Base-by-base conservation (phyloP, 2,797 vertebrate genomes). In the Coreius guichenoti region DNA sequence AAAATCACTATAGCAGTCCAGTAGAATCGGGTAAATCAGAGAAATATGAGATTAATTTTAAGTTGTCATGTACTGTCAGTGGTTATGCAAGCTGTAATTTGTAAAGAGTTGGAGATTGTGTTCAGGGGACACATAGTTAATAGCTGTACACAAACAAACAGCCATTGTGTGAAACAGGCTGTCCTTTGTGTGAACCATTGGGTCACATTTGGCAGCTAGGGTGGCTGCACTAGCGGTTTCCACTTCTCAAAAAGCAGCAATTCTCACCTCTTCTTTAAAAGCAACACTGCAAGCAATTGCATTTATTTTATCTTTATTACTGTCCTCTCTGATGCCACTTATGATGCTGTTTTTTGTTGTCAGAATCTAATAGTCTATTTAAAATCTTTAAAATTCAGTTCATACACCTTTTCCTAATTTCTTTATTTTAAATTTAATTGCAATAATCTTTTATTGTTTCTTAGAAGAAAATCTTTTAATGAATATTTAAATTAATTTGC, bases 151-250 rank as follows among this genome's bases (percentile, higher is more conserved):
- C 56, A 82, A 79, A 89, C 91, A 92, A 92, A 86, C 33, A 79
- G 29, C 87, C 70, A 89, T 92, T 95, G 92, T 94, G 36, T 75
- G 49, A 86, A 90, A 91, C 89, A 92, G 87, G 82, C 63, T 85
- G 84, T 82, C 87, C 90, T 90, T 90, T 89, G 81, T 86, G 39
- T 82, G 74, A 49, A 76, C 77, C 43, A 43, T 87, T 51, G 87
- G 77, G 29, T 77, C 85, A 86, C 36, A 75, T 82, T 90, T 86
- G 80, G 8, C 36, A 56, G 11, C n/a, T 26, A 36, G 29, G 21
- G 58, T 36, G 29, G 58, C 58, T 49, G 56, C 17, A 16, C 33
- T 43, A 36, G 83, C 1, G 7, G 43, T 74, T 74, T 80, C 43
- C 26, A 80, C 39, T 33, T 65, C 70, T 63, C 6, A 8, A 33